phyloP scores from a whole-genome alignment of 2,113 vertebrate species.

The Rutilus rutilus region DNA sequence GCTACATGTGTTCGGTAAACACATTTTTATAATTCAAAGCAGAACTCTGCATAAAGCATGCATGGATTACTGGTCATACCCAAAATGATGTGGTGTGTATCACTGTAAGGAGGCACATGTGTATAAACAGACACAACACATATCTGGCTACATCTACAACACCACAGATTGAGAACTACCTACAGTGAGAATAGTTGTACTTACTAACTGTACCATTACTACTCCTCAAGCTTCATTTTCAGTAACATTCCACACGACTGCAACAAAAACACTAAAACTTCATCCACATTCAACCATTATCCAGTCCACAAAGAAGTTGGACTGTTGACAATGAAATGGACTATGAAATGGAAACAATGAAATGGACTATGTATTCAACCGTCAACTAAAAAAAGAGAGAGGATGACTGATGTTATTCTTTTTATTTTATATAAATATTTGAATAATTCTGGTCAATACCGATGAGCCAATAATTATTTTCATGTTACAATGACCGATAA shows the following conservation, averaged over 20 bases:
- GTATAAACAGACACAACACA: conserved; percentile 18
- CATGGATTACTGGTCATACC: conserved; percentile 53
- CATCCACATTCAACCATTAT: neutral
- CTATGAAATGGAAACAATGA: too few species aligned
- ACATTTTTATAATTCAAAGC: conserved; percentile 72
- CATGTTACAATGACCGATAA: too few species aligned
- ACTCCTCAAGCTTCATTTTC: neutral
- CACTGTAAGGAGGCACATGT: conserved; percentile 14
- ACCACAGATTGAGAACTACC: conserved; percentile 71
- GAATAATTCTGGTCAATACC: too few species aligned
- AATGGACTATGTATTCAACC: too few species aligned
- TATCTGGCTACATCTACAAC: conserved; percentile 17
- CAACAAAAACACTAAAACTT: neutral
- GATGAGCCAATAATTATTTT: too few species aligned
- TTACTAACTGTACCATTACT: conserved; percentile 79
- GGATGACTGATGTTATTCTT: too few species aligned
- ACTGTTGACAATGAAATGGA: neutral
- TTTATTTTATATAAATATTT: too few species aligned
- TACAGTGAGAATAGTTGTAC: conserved; percentile 71
- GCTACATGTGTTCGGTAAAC: conserved; percentile 76
- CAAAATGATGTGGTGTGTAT: conserved; percentile 45
- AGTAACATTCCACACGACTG: neutral
- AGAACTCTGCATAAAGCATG: conserved; percentile 49
- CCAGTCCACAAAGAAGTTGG: neutral
- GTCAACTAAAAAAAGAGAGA: too few species aligned